Percentiles rank a stretch among this genome's conserved stretches.
Evolutionary conservation across 2,888 invertebrate species (phyloP).

Genomic region (Shargacucullia verbasci): DNA sequence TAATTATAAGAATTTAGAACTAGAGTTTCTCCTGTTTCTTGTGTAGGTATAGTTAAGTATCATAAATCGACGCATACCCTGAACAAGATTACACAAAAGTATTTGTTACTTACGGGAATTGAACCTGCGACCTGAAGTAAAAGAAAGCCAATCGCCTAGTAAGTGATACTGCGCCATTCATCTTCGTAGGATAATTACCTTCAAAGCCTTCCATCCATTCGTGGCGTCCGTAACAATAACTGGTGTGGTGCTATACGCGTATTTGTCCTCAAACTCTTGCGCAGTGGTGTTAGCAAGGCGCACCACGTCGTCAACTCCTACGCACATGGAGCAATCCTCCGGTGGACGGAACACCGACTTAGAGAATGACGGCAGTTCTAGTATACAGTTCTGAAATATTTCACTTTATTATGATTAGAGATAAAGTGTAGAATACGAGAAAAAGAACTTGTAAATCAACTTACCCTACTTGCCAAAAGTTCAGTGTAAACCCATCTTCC

Average conservation of each 20-base stretch:
- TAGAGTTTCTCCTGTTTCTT: too few relatives aligned
- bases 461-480: slow-evolving; percentile 64
- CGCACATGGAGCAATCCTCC: slow-evolving; percentile 94
- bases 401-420: not conserved
- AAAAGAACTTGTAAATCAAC: slow-evolving; percentile 19
- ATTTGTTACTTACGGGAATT: too few relatives aligned
- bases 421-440: too few relatives aligned
- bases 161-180: too few relatives aligned
- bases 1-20: too few relatives aligned
- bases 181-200: slow-evolving; percentile 66
- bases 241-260: slow-evolving; percentile 93
- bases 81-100: too few relatives aligned
- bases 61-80: too few relatives aligned
- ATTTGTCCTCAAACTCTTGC: slow-evolving; percentile 92
- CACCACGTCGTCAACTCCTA: slow-evolving; percentile 89
- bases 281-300: slow-evolving; percentile 91
- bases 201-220: slow-evolving; percentile 93
- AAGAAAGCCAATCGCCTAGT: too few relatives aligned
- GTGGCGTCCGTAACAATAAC: slow-evolving; percentile 96
- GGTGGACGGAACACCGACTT: slow-evolving; percentile 92
- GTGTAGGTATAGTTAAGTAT: too few relatives aligned
- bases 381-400: slow-evolving; percentile 67
- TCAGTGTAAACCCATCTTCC: slow-evolving; percentile 64
- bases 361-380: slow-evolving; percentile 72
- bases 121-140: too few relatives aligned